phyloP scores from a whole-genome alignment of 2,888 invertebrate genomes.

The Stenolophus ochropezus region DNA sequence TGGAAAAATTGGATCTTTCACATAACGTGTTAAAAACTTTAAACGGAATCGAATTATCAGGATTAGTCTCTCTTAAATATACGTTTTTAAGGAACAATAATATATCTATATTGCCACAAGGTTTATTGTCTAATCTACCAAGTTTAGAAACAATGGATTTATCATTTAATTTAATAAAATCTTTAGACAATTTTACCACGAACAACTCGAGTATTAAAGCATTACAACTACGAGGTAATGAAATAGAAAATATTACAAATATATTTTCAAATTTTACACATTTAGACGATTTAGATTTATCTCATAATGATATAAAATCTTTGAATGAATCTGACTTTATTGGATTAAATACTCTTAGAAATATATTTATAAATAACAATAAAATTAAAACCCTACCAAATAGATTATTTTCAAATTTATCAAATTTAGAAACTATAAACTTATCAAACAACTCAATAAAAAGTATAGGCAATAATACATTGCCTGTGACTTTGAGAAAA shows the following conservation, averaged over 20 bases:
- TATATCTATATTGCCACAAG: no score
- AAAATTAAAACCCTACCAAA: neutral
- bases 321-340: neutral
- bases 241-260: neutral
- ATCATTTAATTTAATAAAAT: neutral
- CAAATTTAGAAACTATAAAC: neutral
- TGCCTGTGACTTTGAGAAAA: neutral
- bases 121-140: no score
- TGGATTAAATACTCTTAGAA: neutral
- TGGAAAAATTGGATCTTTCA: no score
- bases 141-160: no score
- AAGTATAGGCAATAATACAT: neutral
- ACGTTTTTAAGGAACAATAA: no score
- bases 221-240: neutral
- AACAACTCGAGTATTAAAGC: neutral
- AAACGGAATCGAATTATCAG: no score
- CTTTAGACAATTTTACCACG: neutral
- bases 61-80: no score
- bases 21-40: no score
- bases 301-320: neutral
- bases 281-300: neutral
- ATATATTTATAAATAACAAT: neutral
- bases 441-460: neutral
- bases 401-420: neutral
- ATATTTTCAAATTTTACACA: neutral